Evolutionary conservation across 2,797 vertebrate genomes (phyloP).

Genomic region (Crypturellus tataupa): DNA sequence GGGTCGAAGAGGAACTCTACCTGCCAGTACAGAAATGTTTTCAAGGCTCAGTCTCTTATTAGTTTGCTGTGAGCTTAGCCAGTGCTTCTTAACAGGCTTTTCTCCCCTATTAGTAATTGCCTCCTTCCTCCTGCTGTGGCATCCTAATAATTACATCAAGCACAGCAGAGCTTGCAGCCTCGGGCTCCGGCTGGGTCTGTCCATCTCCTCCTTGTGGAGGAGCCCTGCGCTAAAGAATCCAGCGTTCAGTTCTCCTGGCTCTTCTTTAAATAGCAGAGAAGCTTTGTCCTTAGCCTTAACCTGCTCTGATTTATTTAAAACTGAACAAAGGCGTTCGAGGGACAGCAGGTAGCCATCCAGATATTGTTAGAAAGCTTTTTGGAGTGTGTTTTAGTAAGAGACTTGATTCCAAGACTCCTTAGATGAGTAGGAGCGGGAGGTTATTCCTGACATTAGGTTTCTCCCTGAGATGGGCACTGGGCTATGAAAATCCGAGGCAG

Average conservation of each 20-base stretch:
- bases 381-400: not conserved
- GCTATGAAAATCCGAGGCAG: not conserved
- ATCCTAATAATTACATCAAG: slow-evolving; percentile 67
- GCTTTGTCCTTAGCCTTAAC: not conserved
- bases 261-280: slow-evolving; percentile 36
- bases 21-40: slow-evolving; percentile 33
- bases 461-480: not conserved
- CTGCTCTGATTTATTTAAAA: not conserved
- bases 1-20: not conserved
- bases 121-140: slow-evolving; percentile 64
- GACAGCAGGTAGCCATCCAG: not conserved
- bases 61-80: slow-evolving; percentile 66
- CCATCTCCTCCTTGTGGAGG: not conserved
- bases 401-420: not conserved
- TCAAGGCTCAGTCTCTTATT: slow-evolving; percentile 48
- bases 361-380: not conserved
- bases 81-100: slow-evolving; percentile 67
- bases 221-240: slow-evolving; percentile 11
- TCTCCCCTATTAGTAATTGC: slow-evolving; percentile 60
- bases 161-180: slow-evolving; percentile 34
- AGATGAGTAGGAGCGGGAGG: not conserved
- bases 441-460: not conserved
- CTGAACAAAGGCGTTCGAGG: not conserved
- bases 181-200: not conserved
- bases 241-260: not conserved